These are phyloP conservation scores for Drosophila limbata DNA, from an alignment of 2,888 invertebrate species.

Conservation along the genomic window DNA sequence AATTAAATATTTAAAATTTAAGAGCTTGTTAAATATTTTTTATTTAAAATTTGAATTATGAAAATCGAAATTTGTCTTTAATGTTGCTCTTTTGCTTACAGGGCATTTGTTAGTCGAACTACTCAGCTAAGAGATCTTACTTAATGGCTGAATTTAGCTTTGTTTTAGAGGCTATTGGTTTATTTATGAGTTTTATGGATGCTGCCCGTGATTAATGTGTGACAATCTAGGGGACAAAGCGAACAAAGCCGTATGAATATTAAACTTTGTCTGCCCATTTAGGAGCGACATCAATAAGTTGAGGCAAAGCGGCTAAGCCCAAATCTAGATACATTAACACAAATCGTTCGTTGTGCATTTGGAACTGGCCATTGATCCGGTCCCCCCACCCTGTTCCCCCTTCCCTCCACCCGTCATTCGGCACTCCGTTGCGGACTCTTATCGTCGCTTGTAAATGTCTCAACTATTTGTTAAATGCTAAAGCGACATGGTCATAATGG, in stretches of 20 bases:
- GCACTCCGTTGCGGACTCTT: constrained; percentile 44
- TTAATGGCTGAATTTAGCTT: constrained; percentile 19
- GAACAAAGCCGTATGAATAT: constrained; percentile 66
- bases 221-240: constrained; percentile 41
- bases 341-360: constrained; percentile 60
- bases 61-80: too few relatives aligned
- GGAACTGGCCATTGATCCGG: constrained; percentile 30
- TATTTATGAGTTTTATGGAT: constrained; percentile 69
- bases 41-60: too few relatives aligned
- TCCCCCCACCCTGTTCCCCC: neutral
- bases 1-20: neutral
- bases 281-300: constrained; percentile 75
- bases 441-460: constrained; percentile 84
- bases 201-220: constrained; percentile 71
- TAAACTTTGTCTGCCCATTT: constrained; percentile 65
- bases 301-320: constrained; percentile 33
- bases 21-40: too few relatives aligned
- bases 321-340: constrained; percentile 71
- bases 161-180: constrained; percentile 23
- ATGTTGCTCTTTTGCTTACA: neutral
- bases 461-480: constrained; percentile 84
- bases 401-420: neutral
- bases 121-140: too few relatives aligned
- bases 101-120: neutral
- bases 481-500: constrained; percentile 83